Evolutionary conservation across 2,888 invertebrate species (phyloP).

Genomic region (Ethmia dodecea): DNA sequence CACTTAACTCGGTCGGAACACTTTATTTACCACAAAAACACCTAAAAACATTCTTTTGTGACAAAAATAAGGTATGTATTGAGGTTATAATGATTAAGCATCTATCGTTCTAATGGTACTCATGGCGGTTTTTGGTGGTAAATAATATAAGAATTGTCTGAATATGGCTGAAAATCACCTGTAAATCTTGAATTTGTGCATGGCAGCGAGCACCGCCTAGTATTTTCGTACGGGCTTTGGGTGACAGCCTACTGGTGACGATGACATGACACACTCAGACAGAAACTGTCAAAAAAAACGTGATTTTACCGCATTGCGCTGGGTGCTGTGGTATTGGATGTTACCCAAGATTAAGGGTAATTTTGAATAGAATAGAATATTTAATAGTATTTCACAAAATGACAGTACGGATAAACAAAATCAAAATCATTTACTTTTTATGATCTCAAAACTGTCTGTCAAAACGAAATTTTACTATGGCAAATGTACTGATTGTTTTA

Average conservation of each 20-base stretch:
- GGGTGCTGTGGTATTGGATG: slow-evolving; percentile 2
- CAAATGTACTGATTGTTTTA: too few relatives aligned
- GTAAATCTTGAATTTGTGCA: slow-evolving; percentile 71
- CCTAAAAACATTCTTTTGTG: too few relatives aligned
- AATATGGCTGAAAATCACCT: slow-evolving; percentile 41
- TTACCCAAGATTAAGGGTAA: slow-evolving; percentile 1
- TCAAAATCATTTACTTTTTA: too few relatives aligned
- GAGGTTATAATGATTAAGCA: slow-evolving; percentile 65
- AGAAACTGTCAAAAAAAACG: slow-evolving; percentile 26
- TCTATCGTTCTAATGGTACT: slow-evolving; percentile 6
- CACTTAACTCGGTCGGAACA: too few relatives aligned
- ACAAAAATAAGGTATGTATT: slow-evolving; percentile 14
- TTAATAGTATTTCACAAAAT: too few relatives aligned
- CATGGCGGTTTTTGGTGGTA: slow-evolving; percentile 4
- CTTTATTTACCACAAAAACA: slow-evolving; percentile 8
- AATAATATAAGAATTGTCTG: slow-evolving; percentile 4
- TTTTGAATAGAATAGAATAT: not conserved
- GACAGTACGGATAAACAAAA: too few relatives aligned
- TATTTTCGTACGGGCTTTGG: slow-evolving; percentile 66
- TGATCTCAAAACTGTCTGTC: too few relatives aligned
- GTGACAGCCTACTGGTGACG: slow-evolving; percentile 66
- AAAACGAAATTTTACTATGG: too few relatives aligned
- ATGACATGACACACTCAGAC: slow-evolving; percentile 62
- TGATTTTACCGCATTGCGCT: slow-evolving; percentile 18
- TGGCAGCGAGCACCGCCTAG: slow-evolving; percentile 66